These are phyloP conservation scores for Halcyon leucocephala DNA, from an alignment of 2,797 vertebrate species.

Conservation along the genomic window DNA sequence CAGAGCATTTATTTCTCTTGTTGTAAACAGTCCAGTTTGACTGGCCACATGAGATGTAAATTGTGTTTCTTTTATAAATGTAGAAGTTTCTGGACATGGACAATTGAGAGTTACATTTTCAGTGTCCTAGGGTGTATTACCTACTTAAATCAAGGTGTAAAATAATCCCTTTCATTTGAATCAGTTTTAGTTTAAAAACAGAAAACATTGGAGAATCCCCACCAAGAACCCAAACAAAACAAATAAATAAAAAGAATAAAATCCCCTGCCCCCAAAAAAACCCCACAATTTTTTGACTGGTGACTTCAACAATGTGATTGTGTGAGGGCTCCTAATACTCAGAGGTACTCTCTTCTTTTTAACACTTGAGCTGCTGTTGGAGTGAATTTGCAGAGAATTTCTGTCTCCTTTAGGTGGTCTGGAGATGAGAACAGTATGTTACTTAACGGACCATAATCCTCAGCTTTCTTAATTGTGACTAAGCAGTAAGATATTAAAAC, in stretches of 20 bases:
- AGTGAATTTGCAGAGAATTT: background rate
- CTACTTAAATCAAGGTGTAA: background rate
- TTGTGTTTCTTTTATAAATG: background rate
- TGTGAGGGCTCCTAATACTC: background rate
- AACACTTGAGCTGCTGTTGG: background rate
- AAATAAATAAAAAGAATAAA: too few species aligned
- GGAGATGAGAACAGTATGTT: background rate
- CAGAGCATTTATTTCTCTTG: background rate
- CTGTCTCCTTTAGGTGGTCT: background rate
- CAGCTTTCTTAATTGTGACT: conserved; percentile 44
- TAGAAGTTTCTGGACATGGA: background rate
- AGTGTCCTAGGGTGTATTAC: background rate
- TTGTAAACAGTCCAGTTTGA: background rate
- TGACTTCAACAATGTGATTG: background rate
- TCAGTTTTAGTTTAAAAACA: background rate
- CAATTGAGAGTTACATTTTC: background rate
- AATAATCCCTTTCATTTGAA: background rate
- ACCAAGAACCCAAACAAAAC: background rate
- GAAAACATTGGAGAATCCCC: background rate
- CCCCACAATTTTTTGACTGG: background rate
- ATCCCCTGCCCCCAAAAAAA: background rate
- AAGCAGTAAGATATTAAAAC: conserved; percentile 34
- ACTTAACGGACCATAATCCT: background rate
- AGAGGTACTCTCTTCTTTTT: background rate
- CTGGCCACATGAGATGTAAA: background rate